Evolutionary conservation across 2,113 vertebrate genomes (phyloP).

Genomic region (Lutjanus erythropterus): DNA sequence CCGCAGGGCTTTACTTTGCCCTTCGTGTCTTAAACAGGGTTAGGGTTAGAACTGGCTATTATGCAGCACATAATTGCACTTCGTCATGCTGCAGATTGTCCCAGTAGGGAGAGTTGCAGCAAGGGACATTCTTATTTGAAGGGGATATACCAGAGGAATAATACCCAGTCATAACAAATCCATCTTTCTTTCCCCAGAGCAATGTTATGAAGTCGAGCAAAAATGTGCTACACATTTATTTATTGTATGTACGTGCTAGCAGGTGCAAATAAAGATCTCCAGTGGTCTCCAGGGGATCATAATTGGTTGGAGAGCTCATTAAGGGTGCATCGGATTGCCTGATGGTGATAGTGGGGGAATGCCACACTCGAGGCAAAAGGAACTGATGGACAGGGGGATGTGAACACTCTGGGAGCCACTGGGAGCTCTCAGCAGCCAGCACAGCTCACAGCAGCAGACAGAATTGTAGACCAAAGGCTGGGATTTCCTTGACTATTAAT

Average conservation of each 20-base stretch:
- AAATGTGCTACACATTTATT: slow-evolving; percentile 52
- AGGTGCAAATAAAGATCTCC: slow-evolving; percentile 47
- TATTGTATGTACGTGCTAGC: slow-evolving; percentile 52
- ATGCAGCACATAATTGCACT: slow-evolving; percentile 81
- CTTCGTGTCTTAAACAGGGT: slow-evolving; percentile 76
- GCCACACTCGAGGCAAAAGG: slow-evolving; percentile 8
- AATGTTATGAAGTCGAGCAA: slow-evolving; percentile 64
- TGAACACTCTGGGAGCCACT: slow-evolving; percentile 38
- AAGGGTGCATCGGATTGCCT: slow-evolving; percentile 33
- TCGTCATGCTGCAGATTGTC: slow-evolving; percentile 81
- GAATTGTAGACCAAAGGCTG: slow-evolving; percentile 13
- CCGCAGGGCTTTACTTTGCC: slow-evolving; percentile 68
- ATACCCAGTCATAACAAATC: slow-evolving; percentile 71
- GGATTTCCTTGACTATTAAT: slow-evolving; percentile 7
- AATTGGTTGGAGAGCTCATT: slow-evolving; percentile 71
- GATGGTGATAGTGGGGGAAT: slow-evolving; percentile 43
- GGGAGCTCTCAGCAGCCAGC: slow-evolving; percentile 30
- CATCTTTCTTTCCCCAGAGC: slow-evolving; percentile 74
- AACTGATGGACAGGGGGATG: slow-evolving; percentile 43
- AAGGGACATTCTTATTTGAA: slow-evolving; percentile 67
- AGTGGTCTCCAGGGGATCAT: slow-evolving; percentile 46
- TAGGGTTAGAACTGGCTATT: slow-evolving; percentile 79
- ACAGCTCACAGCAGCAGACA: slow-evolving; percentile 44
- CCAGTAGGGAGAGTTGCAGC: slow-evolving; percentile 66
- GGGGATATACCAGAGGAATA: slow-evolving; percentile 69